Evolutionary conservation across 2,113 vertebrate genomes (phyloP), one percentile per base, ranked within the genome.

Genomic region (Chloroceryle aenea): DNA sequence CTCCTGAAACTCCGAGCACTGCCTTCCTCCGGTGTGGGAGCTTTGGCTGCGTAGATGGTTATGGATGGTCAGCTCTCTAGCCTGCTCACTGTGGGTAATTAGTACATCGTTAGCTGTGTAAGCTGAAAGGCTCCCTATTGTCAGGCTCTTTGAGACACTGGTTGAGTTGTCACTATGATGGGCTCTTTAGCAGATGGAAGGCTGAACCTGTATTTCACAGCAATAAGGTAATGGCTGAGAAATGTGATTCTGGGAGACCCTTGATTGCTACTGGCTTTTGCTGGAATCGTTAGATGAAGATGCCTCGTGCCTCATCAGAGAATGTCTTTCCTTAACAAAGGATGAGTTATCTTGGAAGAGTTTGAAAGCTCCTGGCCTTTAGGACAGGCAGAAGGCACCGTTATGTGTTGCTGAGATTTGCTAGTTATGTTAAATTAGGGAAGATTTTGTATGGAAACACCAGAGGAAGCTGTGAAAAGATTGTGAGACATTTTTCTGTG

Each of bases 21-120:
- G 69, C 55, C 42, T 95, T 95, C 85, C 95, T 81, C 84, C 34
- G 3, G 58, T 67, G 7, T 12, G 53, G 84, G 91, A 91, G 74
- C 56, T 72, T 89, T 91, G 4, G 14, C 77, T 29, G 1, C 12
- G 7, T 3, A 4, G 27, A 2, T 64, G 92, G 75, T 73, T 96
- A 66, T 56, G 29, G 85, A 89, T 36, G 87, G 88, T 82, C 88
- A 23, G 68, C 94, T 95, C 97, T 94, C 92, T 79, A 43, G 4
- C 77, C 94, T 87, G 89, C 86, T 56, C 56, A 13, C 34, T 29
- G 18, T 17, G 91, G 91, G 92, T 87, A 67, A 95, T 97, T 97
- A 96, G 67, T 55, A 32, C 94, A 63, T 90, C 81, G 13, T 98
- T 97, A 91, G 73, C 88, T 97, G 26, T 58, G 66, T 83, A 74